Evolutionary conservation across 64 coral and sea anemone species (phyloP), one percentile per base, ranked within the genome.

Genomic region (Hydrozoanthus tunicans): DNA sequence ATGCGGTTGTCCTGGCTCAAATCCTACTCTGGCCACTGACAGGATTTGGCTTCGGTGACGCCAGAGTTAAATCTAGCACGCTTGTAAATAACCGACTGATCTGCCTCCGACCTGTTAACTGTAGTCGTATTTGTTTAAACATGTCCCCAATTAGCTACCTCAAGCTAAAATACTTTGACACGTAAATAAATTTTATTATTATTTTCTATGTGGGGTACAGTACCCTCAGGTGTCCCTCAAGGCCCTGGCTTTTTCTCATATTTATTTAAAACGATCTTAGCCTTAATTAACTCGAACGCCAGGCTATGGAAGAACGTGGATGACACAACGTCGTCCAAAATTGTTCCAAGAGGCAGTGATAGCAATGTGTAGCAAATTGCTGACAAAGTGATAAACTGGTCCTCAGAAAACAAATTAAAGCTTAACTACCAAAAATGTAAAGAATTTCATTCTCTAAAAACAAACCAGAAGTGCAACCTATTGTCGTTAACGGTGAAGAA

Each of bases 391-490:
- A 54, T 23, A 9, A 3, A 86, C 20, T 92, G 81, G 91, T 92
- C 81, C n/a, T 13, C 5, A 52, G 69, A 86, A 4, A 92, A 92
- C 53, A 92, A 27, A 77, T 58, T 77, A 14, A 20, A 86, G 12
- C 58, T 92, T 43, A 43, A 43, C 32, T 43, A 43, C 32, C 32
- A 43, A 43, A 43, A 43, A 43, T 43, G 32, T 43, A 62, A 92
- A 86, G 91, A 92, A 20, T 6, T 86, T 9, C 86, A 58, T 5
- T 92, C 86, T 86, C 59, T 57, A 64, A 9, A 59, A 78, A 86
- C 6, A 70, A 67, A 54, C 70, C 20, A 9, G 54, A 74, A 3
- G 66, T 78, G 73, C 70, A 76, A 24, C 5, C 70, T 9, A 7
- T 92, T 25, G 27, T 77, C 5, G 26, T 92, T 9, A 64, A 71